A percentile compares a stretch with the other conserved stretches of the same genome.
These are phyloP conservation scores for Craniophora ligustri DNA, from an alignment of 2,888 invertebrate species.

Conservation along the genomic window DNA sequence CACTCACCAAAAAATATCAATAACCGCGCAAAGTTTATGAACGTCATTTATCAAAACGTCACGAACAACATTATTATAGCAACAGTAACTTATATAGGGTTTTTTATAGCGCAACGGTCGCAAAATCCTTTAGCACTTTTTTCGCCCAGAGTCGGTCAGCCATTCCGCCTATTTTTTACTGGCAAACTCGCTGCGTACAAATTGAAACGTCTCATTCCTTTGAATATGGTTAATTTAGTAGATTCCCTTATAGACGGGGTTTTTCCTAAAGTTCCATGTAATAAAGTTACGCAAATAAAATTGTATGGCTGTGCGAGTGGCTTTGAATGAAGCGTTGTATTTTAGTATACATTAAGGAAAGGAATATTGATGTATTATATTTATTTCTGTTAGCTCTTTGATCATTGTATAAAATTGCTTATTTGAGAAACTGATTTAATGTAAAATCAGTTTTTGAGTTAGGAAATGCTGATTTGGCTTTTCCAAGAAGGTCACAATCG, in stretches of 20 bases:
- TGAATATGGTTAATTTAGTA: slow-evolving; percentile 78
- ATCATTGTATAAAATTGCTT: too few species aligned
- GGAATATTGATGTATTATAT: too few species aligned
- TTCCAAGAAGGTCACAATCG: too few species aligned
- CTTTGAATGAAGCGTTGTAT: too few species aligned
- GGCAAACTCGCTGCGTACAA: slow-evolving; percentile 54
- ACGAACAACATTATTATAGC: slow-evolving; percentile 42
- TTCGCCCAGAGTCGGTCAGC: slow-evolving; percentile 43
- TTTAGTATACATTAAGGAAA: too few species aligned
- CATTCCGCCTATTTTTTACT: slow-evolving; percentile 51
- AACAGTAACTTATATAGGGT: slow-evolving; percentile 37
- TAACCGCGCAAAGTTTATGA: slow-evolving; percentile 18
- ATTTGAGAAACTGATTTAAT: too few species aligned
- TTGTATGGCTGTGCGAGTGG: slow-evolving; percentile 28
- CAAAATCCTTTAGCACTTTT: slow-evolving; percentile 48
- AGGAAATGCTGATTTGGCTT: too few species aligned
- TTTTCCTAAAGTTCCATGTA: slow-evolving; percentile 63
- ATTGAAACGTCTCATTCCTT: slow-evolving; percentile 69
- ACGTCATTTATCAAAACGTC: slow-evolving; percentile 41
- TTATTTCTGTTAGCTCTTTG: too few species aligned
- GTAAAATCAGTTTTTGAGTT: too few species aligned
- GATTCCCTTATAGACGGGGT: slow-evolving; percentile 54
- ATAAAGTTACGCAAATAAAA: slow-evolving; percentile 58
- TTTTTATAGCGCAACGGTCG: slow-evolving; percentile 31
- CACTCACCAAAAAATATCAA: slow-evolving; percentile 28